Evolutionary conservation across 2,113 vertebrate genomes (phyloP).

Genomic region (Columba livia): DNA sequence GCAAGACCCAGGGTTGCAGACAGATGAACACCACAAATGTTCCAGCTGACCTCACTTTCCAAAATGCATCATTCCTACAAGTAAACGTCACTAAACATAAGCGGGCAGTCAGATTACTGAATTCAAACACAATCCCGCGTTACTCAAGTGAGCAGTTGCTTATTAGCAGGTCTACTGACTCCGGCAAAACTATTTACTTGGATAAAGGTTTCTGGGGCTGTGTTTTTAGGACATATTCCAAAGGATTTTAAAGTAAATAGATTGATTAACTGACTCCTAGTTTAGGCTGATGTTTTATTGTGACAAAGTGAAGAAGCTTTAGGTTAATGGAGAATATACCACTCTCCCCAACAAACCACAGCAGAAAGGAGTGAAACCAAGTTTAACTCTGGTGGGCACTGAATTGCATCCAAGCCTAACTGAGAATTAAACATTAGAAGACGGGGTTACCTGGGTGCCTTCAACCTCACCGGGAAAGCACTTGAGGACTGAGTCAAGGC

Average conservation of each 20-base stretch:
- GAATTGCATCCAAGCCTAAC: neutral
- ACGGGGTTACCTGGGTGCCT: neutral
- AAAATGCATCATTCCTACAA: conserved; percentile 7
- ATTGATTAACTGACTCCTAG: neutral
- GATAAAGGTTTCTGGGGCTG: neutral
- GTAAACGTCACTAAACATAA: neutral
- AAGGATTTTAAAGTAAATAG: neutral
- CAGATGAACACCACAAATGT: conserved; percentile 1
- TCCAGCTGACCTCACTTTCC: conserved; percentile 37
- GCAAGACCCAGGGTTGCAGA: conserved; percentile 21
- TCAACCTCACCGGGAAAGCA: neutral
- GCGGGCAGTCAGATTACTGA: neutral
- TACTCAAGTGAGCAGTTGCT: neutral
- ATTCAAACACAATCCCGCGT: neutral
- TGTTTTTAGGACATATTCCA: neutral
- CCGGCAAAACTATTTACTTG: neutral
- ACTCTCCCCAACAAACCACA: neutral
- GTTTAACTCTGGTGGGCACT: neutral
- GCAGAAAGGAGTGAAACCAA: neutral
- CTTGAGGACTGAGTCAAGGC: neutral
- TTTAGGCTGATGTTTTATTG: neutral
- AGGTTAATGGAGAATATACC: neutral
- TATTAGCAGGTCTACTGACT: neutral
- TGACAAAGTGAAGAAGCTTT: neutral
- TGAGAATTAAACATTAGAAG: neutral